Evolutionary conservation across 2,113 vertebrate genomes (phyloP), one percentile per base, ranked within the genome.

Genomic region (Oreochromis spilurus): DNA sequence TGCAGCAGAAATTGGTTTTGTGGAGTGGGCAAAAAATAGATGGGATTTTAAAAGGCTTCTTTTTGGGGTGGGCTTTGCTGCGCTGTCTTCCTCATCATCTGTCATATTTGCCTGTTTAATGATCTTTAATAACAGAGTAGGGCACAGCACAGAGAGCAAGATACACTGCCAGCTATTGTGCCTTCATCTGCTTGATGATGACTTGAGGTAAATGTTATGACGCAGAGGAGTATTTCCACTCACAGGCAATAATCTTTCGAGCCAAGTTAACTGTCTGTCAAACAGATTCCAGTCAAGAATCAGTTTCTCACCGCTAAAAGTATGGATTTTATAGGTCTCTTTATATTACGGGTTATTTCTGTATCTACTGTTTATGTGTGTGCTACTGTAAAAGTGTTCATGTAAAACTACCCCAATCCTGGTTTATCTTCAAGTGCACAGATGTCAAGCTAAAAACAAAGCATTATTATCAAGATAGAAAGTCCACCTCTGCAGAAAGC

Each of bases 131-230:
- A 93, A 92, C 88, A 95, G 92, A 88, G 92, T 86, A 67, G 86
- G 79, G 72, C 88, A 43, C 83, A 26, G 87, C 40, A 40, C 83
- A 5, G 16, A 12, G 87, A 81, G 83, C 58, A 16, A 48, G 79
- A 85, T 16, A 88, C 90, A 89, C 85, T 91, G 93, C 89, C 90
- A 91, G 43, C 92, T 84, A 94, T 94, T 95, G 92, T 94, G 92
- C 90, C 82, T 79, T 45, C 77, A 24, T 89, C 72, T 82, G 75
- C 85, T 75, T 82, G 82, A 88, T 87, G 88, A 90, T 89, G 91
- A 87, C 83, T 92, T 91, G 94, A 95, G 91, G 92, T 91, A 90
- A 93, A 94, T 87, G 90, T 92, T 91, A 85, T 95, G 93, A 93
- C 92, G 84, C 89, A 93, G 75, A 79, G 38, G 81, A 90, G 88